Evolutionary conservation across 1,140 invertebrate genomes (phyloP).

Genomic region (Temnothorax longispinosus): DNA sequence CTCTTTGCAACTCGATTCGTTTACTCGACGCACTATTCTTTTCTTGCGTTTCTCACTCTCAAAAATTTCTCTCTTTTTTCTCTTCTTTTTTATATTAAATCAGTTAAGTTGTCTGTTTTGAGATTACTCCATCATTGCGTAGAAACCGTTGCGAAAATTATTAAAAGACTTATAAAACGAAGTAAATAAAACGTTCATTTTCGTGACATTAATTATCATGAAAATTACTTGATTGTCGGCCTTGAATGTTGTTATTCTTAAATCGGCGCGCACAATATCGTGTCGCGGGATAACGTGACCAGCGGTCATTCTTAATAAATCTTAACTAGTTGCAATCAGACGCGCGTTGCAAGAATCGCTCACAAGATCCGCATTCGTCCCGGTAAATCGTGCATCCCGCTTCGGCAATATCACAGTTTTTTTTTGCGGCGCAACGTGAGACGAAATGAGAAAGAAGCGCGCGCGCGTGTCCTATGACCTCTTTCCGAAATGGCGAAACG

Average conservation of each 20-base stretch:
- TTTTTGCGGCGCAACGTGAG: constrained; percentile 44
- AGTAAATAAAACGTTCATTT: not conserved
- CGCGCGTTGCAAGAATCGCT: not conserved
- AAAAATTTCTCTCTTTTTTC: not conserved
- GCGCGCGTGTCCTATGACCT: not conserved
- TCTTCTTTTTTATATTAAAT: not conserved
- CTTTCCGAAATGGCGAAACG: not conserved
- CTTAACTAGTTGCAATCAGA: not conserved
- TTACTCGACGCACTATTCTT: not conserved
- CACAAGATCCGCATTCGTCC: constrained; percentile 47
- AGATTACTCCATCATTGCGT: not conserved
- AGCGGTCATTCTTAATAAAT: not conserved
- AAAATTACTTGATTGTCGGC: not conserved
- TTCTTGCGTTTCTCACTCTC: not conserved
- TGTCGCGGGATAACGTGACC: constrained; percentile 23
- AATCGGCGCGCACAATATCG: not conserved
- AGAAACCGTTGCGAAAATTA: not conserved
- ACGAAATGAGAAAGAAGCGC: constrained; percentile 53
- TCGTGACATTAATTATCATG: not conserved
- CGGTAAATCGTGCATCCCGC: constrained; percentile 47
- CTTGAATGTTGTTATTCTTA: constrained; percentile 44
- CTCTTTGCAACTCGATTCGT: not conserved
- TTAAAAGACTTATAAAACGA: not conserved
- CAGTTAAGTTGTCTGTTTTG: not conserved
- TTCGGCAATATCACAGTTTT: constrained; percentile 35